Evolutionary conservation across 2,888 invertebrate genomes (phyloP).

Genomic region (Pyrochroa serraticornis): DNA sequence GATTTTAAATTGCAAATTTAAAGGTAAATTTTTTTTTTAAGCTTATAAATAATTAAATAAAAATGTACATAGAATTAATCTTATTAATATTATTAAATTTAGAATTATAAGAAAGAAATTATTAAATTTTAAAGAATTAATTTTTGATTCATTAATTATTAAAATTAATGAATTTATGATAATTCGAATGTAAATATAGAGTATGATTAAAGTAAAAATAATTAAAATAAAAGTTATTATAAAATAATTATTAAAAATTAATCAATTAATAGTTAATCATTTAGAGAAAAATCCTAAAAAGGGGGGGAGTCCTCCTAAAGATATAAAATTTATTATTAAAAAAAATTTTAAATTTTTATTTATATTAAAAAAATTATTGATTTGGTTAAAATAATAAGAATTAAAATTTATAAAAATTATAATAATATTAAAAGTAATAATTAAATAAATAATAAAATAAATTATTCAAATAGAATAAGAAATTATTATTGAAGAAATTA

Average conservation of each 20-base stretch:
- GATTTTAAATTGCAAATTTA: slow-evolving; percentile 70
- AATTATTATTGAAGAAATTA: slow-evolving; percentile 40
- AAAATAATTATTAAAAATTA: slow-evolving; percentile 58
- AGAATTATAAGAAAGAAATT: slow-evolving; percentile 36
- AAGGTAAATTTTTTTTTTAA: slow-evolving; percentile 53
- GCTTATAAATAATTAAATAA: slow-evolving; percentile 43
- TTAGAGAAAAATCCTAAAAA: slow-evolving; percentile 69
- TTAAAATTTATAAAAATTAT: slow-evolving; percentile 60
- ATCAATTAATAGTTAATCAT: slow-evolving; percentile 64
- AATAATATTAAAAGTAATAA: slow-evolving; percentile 59
- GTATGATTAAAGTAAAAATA: slow-evolving; percentile 61
- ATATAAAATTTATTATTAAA: slow-evolving; percentile 63
- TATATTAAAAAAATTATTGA: slow-evolving; percentile 58
- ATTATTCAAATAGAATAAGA: slow-evolving; percentile 36
- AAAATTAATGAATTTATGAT: slow-evolving; percentile 59
- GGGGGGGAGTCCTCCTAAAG: slow-evolving; percentile 65
- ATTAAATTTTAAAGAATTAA: slow-evolving; percentile 39
- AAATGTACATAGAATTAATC: slow-evolving; percentile 40
- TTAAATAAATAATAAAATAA: slow-evolving; percentile 58
- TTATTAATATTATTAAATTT: slow-evolving; percentile 45
- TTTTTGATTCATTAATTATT: slow-evolving; percentile 48
- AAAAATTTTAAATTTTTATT: slow-evolving; percentile 59
- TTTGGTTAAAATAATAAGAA: slow-evolving; percentile 61
- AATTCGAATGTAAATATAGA: slow-evolving; percentile 65
- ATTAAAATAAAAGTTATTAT: slow-evolving; percentile 60